These are phyloP conservation scores for Diploptera punctata DNA, from an alignment of 2,888 invertebrate genomes.

Conservation along the genomic window DNA sequence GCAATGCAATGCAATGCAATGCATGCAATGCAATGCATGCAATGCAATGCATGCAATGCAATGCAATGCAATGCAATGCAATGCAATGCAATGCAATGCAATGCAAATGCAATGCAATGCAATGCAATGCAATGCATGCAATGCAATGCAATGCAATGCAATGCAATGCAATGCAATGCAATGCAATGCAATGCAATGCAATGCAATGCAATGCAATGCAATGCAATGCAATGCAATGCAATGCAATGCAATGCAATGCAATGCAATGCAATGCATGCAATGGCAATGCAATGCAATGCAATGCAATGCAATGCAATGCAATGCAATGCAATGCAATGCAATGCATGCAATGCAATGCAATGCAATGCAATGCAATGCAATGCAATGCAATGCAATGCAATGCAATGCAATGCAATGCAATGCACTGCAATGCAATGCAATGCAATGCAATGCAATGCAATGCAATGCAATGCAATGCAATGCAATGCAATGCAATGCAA, in stretches of 20 bases:
- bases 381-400: background rate
- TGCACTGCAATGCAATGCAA: slow-evolving; percentile 4
- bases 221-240: background rate
- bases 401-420: slow-evolving; percentile 5
- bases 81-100: slow-evolving; percentile 9
- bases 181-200: slow-evolving; percentile 12
- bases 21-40: too few relatives aligned
- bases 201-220: slow-evolving; percentile 6
- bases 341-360: slow-evolving; percentile 1
- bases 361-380: slow-evolving; percentile 11
- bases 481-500: too few relatives aligned
- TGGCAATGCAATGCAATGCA: slow-evolving; percentile 2
- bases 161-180: slow-evolving; percentile 12
- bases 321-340: slow-evolving; percentile 7
- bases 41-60: too few relatives aligned
- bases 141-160: slow-evolving; percentile 6
- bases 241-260: slow-evolving; percentile 12
- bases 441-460: slow-evolving; percentile 13
- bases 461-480: slow-evolving; percentile 11
- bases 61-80: slow-evolving; percentile 9
- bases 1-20: too few relatives aligned
- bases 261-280: slow-evolving; percentile 9
- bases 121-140: too few relatives aligned
- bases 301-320: background rate
- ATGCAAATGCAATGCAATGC: too few relatives aligned